phyloP scores from a whole-genome alignment of 2,888 invertebrate species.

The Volucella bombylans region DNA sequence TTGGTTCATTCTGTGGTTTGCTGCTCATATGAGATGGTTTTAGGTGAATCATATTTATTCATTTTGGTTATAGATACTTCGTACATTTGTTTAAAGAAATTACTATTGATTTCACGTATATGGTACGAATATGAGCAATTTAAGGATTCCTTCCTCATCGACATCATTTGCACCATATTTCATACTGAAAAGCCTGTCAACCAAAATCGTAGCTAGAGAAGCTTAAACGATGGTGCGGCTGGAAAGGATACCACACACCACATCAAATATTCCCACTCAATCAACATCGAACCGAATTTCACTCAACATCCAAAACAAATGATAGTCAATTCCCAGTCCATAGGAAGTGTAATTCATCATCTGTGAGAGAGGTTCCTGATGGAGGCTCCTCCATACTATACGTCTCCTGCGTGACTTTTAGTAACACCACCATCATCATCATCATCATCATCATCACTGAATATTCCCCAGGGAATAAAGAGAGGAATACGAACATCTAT shows the following conservation, averaged over 20 bases:
- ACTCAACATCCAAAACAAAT: conserved; percentile 59
- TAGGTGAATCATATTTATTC: no score
- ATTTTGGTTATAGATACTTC: no score
- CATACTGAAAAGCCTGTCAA: conserved; percentile 57
- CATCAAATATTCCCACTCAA: conserved; percentile 62
- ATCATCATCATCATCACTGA: conserved; percentile 26
- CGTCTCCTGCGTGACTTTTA: background rate
- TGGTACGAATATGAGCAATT: no score
- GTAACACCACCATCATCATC: conserved; percentile 32
- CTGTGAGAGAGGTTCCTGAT: conserved; percentile 18
- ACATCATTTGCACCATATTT: conserved; percentile 17
- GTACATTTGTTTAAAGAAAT: no score
- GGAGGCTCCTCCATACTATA: conserved; percentile 1
- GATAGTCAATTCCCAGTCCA: conserved; percentile 65
- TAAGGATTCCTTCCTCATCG: no score
- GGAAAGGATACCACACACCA: conserved; percentile 16
- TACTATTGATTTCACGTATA: no score
- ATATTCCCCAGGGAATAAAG: conserved; percentile 28
- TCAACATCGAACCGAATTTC: conserved; percentile 56
- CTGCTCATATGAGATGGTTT: background rate
- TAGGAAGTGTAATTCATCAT: conserved; percentile 59
- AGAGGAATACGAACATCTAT: background rate
- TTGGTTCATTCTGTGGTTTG: conserved; percentile 5
- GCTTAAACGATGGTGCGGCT: conserved; percentile 42
- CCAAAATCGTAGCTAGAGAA: conserved; percentile 34